These are phyloP conservation scores for Prinia subflava DNA, from an alignment of 2,113 vertebrate species.

Conservation along the genomic window DNA sequence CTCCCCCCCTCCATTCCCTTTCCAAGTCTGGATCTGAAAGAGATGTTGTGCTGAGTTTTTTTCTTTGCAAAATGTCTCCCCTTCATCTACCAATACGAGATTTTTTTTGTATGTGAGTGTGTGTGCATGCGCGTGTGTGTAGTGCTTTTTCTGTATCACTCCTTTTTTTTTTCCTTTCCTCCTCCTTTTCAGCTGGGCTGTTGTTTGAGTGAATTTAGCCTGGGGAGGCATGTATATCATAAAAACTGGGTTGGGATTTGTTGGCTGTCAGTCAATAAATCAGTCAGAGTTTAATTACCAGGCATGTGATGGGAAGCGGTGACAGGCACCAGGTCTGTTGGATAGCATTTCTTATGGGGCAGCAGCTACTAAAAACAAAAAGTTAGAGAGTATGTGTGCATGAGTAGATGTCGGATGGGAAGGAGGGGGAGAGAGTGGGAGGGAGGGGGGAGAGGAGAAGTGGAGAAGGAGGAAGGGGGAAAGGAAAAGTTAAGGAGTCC, in stretches of 20 bases:
- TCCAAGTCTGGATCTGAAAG: conserved; percentile 53
- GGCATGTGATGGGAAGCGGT: conserved; percentile 81
- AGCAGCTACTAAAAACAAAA: conserved; percentile 70
- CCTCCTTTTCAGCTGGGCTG: conserved; percentile 64
- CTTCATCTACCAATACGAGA: conserved; percentile 35
- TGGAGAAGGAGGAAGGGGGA: background rate
- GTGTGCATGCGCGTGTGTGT: background rate
- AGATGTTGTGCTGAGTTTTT: conserved; percentile 43
- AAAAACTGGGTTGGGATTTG: conserved; percentile 91
- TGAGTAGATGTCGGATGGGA: conserved; percentile 26
- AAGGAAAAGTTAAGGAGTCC: conserved; percentile 2
- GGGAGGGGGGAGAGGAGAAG: background rate
- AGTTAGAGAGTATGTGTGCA: conserved; percentile 43
- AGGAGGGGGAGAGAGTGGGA: background rate
- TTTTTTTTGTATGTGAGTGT: conserved; percentile 12
- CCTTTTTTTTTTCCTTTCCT: background rate
- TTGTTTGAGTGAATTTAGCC: conserved; percentile 83
- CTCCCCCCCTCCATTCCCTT: background rate
- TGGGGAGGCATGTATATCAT: conserved; percentile 88
- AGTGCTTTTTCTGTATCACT: conserved; percentile 30
- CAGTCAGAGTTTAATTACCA: conserved; percentile 95
- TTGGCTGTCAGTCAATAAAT: conserved; percentile 97
- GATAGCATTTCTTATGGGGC: conserved; percentile 82
- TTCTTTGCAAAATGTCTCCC: conserved; percentile 58
- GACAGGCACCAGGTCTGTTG: conserved; percentile 81